Percentiles rank a stretch among this genome's conserved stretches.
Evolutionary conservation across 1,140 invertebrate species (phyloP).

Genomic region (Drosophila novamexicana): DNA sequence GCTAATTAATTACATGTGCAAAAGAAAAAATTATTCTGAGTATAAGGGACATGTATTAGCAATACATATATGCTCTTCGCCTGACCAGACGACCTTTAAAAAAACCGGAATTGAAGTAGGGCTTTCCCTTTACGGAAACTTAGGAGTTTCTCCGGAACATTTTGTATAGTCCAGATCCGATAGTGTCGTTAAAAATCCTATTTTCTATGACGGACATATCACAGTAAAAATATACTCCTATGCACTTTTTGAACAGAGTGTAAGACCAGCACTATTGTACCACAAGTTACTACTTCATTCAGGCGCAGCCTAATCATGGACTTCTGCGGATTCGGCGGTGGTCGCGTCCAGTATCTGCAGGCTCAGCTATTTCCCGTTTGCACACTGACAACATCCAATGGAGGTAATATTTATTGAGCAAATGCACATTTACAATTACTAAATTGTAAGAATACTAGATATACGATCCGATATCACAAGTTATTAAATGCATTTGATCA

Average conservation of each 20-base stretch:
- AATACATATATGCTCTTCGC: too few relatives aligned
- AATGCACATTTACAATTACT: neutral
- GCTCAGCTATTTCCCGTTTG: slow-evolving; percentile 86
- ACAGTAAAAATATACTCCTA: neutral
- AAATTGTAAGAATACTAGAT: too few relatives aligned
- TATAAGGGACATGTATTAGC: too few relatives aligned
- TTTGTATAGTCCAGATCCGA: neutral
- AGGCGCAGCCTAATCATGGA: slow-evolving; percentile 41
- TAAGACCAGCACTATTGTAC: neutral
- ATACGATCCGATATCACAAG: too few relatives aligned
- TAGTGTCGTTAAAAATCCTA: neutral
- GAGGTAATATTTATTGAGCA: slow-evolving; percentile 60
- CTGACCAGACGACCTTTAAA: too few relatives aligned
- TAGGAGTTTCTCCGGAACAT: neutral
- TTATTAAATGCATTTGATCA: too few relatives aligned
- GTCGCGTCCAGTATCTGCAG: slow-evolving; percentile 85
- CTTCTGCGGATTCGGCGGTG: slow-evolving; percentile 57
- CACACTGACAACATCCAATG: slow-evolving; percentile 70
- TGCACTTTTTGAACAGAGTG: neutral
- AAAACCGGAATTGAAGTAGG: too few relatives aligned
- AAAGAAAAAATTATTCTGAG: neutral
- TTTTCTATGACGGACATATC: neutral
- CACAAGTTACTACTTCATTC: neutral
- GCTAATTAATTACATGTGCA: neutral
- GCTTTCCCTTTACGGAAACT: too few relatives aligned